Conservation (phyloP, 1,140 invertebrate species). For the Sarcophaga peregrina region DNA sequence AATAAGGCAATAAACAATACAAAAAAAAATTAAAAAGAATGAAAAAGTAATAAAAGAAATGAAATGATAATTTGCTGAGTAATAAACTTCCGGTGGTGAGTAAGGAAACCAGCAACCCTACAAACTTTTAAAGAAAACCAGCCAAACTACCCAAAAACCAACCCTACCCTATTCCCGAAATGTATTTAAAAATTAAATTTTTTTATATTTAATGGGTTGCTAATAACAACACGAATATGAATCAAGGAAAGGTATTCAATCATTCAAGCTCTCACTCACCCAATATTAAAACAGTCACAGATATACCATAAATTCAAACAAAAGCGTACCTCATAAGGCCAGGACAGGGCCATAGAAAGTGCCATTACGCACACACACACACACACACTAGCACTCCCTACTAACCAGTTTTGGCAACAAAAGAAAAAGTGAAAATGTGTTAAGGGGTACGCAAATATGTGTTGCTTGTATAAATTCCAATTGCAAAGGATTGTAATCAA, state of each 20-base stretch:
- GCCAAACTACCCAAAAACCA: not conserved
- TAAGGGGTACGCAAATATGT: not conserved
- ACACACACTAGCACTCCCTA: not conserved
- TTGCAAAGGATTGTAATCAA: not conserved
- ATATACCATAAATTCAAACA: not conserved
- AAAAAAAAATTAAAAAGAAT: not conserved
- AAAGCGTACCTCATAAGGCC: constrained; percentile 7
- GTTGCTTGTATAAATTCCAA: not conserved
- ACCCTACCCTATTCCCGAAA: not conserved
- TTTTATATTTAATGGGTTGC: constrained; percentile 29
- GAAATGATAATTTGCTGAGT: constrained; percentile 39
- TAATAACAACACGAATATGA: constrained; percentile 26
- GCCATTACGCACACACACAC: not conserved
- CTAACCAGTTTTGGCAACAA: not conserved
- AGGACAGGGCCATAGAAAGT: not conserved
- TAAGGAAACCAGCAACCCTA: not conserved
- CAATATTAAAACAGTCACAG: not conserved
- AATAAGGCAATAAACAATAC: not conserved
- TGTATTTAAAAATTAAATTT: not conserved
- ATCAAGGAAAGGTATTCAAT: not conserved
- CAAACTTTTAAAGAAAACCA: too few species aligned
- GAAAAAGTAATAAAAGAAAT: too few species aligned
- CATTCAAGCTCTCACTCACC: not conserved
- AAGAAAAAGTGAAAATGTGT: not conserved
- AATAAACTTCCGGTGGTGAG: constrained; percentile 35